Evolutionary conservation across 1,140 invertebrate genomes (phyloP), one percentile per base, ranked within the genome.

Genomic region (Stenopsyche tienmushanensis): DNA sequence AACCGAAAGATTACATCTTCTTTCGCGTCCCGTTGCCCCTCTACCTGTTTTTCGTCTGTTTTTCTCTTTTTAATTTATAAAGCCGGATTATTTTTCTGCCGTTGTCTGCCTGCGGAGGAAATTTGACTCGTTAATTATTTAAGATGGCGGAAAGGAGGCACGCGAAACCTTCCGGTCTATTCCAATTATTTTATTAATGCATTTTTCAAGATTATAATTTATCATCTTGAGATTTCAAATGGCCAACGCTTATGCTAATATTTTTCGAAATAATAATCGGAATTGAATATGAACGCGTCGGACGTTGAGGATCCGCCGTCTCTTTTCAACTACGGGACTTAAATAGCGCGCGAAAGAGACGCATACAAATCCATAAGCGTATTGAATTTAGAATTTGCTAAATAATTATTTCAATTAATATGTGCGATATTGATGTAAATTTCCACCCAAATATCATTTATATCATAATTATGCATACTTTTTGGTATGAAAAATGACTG

Each of bases 41-140:
- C n/a, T n/a, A n/a, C n/a, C n/a, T 20, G 45, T 45, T 69, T 65
- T 63, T 65, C 62, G 58, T 59, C 62, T 62, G 55, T 57, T 65
- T 69, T 69, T 60, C 44, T 24, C 10, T 15, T 66, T 66, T 66
- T 69, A 69, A 65, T 65, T 65, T 65, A 26, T 52, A 65, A 60
- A 65, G 64, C 59, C 58, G 63, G 58, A 64, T 69, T 65, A 62
- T 62, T 62, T 65, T 69, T 69, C 62, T 65, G 64, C 55, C 62
- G 58, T 65, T 69, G 63, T 63, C 63, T 69, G 67, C 62, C 29
- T 13, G 50, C 50, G 50, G 50, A 53, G 50, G 67, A 64, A 69
- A 69, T 64, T 65, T 69, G 58, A 29, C 49, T 60, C 29, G 41
- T 60, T 60, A 60, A 60, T 55, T 60, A 62, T 69, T 69, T 64